These are phyloP conservation scores for Atlantisia rogersi DNA, from an alignment of 2,113 vertebrate genomes.

Conservation along the genomic window DNA sequence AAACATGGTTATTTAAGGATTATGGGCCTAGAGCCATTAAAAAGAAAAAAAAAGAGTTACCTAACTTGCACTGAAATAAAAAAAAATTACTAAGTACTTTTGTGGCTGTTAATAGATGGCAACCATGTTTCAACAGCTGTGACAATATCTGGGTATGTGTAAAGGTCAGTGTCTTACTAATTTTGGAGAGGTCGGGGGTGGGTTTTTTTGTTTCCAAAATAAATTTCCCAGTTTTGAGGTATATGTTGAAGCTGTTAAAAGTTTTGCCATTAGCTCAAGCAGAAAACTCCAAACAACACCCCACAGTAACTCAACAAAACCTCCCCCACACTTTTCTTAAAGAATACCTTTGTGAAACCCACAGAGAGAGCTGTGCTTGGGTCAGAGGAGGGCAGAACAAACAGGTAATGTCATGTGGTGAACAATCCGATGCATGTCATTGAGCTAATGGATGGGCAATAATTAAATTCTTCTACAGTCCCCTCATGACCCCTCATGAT, in stretches of 20 bases:
- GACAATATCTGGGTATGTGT: background rate
- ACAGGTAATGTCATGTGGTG: background rate
- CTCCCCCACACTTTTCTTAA: background rate
- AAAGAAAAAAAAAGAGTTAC: background rate
- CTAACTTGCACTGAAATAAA: background rate
- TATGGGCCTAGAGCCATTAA: background rate
- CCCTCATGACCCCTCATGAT: background rate
- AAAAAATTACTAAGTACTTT: background rate
- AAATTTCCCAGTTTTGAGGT: background rate
- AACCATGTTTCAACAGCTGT: conserved; percentile 3
- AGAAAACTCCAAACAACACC: background rate
- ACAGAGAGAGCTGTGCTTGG: background rate
- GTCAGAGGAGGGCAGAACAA: background rate
- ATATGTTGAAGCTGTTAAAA: conserved; percentile 7
- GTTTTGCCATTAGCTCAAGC: background rate
- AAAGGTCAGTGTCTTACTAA: conserved; percentile 10
- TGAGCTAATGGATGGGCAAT: background rate
- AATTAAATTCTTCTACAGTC: background rate
- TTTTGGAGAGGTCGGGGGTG: background rate
- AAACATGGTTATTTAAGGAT: background rate
- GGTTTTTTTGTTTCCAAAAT: background rate
- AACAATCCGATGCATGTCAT: background rate
- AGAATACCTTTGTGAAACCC: background rate
- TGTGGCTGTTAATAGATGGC: background rate
- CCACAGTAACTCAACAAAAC: background rate